Evolutionary conservation across 2,113 vertebrate genomes (phyloP).

Genomic region (Plestiodon gilberti): DNA sequence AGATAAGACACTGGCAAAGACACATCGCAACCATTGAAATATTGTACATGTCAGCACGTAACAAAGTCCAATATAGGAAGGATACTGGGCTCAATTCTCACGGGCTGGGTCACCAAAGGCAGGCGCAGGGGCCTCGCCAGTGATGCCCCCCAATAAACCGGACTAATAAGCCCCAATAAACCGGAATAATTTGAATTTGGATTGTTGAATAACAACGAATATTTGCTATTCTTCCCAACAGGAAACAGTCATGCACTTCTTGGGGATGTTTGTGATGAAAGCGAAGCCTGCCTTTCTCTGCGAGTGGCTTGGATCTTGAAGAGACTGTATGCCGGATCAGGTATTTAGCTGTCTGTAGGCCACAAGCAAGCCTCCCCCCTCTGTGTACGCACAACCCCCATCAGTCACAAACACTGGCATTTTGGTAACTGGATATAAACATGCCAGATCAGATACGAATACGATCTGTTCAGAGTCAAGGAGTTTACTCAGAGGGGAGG

Average conservation of each 20-base stretch:
- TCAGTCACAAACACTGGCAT: not conserved
- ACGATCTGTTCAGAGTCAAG: too few relatives aligned
- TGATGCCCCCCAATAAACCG: not conserved
- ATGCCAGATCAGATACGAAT: not conserved
- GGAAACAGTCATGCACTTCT: slow-evolving; percentile 4
- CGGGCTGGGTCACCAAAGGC: not conserved
- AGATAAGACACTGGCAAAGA: not conserved
- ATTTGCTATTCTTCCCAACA: not conserved
- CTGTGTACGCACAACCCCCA: too few relatives aligned
- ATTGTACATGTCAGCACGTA: not conserved
- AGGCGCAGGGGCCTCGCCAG: too few relatives aligned
- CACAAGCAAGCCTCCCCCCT: too few relatives aligned
- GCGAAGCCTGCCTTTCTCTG: not conserved
- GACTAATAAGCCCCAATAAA: not conserved
- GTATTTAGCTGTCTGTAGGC: too few relatives aligned
- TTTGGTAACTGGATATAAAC: not conserved
- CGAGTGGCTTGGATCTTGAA: not conserved
- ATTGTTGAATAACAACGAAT: not conserved
- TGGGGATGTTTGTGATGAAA: accelerated
- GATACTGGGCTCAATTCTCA: not conserved
- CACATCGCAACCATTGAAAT: not conserved
- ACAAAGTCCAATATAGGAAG: not conserved
- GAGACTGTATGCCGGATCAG: too few relatives aligned
- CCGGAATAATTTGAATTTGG: too few relatives aligned
- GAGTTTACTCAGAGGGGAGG: too few relatives aligned